phyloP scores from a whole-genome alignment of 2,797 vertebrate genomes.

The Mionectes olivaceus region DNA sequence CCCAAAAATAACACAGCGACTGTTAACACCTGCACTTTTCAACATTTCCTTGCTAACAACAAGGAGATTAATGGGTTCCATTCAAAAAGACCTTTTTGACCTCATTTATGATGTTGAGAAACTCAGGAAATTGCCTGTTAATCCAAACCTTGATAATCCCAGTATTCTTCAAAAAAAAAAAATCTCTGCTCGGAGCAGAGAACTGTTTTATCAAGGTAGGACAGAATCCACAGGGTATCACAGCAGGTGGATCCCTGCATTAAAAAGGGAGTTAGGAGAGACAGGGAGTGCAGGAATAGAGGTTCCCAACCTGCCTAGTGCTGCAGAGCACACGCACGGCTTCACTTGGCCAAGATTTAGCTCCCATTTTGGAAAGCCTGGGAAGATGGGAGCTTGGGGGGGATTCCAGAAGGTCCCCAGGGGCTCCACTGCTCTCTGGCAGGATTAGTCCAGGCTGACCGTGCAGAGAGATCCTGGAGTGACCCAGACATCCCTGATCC shows the following conservation, averaged over 20 bases:
- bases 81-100: conserved; percentile 78
- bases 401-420: not conserved
- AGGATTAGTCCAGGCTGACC: not conserved
- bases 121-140: conserved; percentile 79
- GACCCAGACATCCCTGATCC: not conserved
- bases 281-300: not conserved
- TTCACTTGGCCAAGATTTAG: not conserved
- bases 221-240: not conserved
- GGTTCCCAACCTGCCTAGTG: too few species aligned
- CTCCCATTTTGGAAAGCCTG: not conserved
- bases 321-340: fast-evolving
- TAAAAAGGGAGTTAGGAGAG: not conserved
- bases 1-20: conserved; percentile 91
- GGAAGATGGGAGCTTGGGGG: not conserved
- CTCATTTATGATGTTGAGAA: conserved; percentile 78
- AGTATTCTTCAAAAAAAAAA: conserved; percentile 18
- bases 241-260: not conserved
- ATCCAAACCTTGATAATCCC: conserved; percentile 77
- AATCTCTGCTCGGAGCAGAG: not conserved
- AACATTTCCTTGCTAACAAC: conserved; percentile 76
- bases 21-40: conserved; percentile 90
- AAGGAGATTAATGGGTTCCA: conserved; percentile 82
- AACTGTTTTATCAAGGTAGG: not conserved
- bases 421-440: not conserved
- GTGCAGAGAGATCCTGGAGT: not conserved